Evolutionary conservation across 1,140 invertebrate genomes (phyloP).

Genomic region (Drosophila arizonae): DNA sequence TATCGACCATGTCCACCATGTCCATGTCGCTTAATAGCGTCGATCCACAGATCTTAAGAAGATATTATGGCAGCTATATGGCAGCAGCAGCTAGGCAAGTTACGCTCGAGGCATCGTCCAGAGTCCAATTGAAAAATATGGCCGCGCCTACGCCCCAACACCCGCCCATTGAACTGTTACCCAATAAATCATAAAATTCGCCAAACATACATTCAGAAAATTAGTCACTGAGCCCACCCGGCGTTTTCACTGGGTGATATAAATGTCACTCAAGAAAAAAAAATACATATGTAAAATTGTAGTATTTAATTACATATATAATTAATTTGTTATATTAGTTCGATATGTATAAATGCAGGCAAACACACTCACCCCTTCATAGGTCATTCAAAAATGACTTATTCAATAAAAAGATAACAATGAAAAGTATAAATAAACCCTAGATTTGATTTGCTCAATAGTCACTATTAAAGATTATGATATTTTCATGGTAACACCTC

Average conservation of each 20-base stretch:
- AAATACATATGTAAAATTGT: neutral
- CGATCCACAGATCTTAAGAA: conserved; percentile 62
- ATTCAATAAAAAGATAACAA: no score
- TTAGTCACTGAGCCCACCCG: conserved; percentile 35
- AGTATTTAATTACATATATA: neutral
- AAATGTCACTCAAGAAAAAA: neutral
- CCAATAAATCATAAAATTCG: conserved; percentile 40
- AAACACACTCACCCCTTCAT: neutral
- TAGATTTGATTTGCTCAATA: no score
- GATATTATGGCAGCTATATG: conserved; percentile 74
- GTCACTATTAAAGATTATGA: no score
- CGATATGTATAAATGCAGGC: neutral
- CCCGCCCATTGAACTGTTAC: conserved; percentile 45
- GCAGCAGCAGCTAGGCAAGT: conserved; percentile 65
- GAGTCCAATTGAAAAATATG: conserved; percentile 16
- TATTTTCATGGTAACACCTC: no score
- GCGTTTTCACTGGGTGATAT: neutral
- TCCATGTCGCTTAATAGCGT: conserved; percentile 55
- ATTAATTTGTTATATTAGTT: conserved; percentile 1
- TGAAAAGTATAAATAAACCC: no score
- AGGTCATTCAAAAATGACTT: no score
- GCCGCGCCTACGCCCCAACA: neutral
- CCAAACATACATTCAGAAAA: neutral
- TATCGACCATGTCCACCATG: neutral
- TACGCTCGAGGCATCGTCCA: conserved; percentile 42